Evolutionary conservation across 2,888 invertebrate species (phyloP), one percentile per base, ranked within the genome.

Genomic region (Pachycephus smyrnensis): DNA sequence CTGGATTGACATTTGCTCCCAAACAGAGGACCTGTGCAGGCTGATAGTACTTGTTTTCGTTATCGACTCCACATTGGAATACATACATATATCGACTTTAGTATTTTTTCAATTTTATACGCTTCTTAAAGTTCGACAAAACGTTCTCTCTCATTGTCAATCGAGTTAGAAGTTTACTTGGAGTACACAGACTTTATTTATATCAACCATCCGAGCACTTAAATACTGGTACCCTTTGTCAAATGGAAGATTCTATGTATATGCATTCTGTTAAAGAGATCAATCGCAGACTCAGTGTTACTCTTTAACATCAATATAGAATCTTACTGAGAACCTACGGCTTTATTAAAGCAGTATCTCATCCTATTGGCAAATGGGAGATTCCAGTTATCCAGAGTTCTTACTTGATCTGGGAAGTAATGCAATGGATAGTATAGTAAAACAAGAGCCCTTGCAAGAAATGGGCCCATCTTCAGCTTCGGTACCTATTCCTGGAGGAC

Each of bases 401-500:
- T 81, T 90, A 37, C 79, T 88, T 9, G 86, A 89, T 15, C 73
- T 85, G 12, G 86, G 83, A 77, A 81, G 80, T 76, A 87, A 81
- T 75, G 82, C 84, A 30, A 86, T 90, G 85, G 90, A 89, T 71
- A 82, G 82, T 73, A 68, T 87, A 74, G 83, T 91, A 12, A 91
- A 91, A 73, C 89, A 90, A 76, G 91, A 91, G 77, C 84, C 88
- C 0, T 77, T 75, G 4, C 84, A 85, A 77, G 91, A 90, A 55
- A 88, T 90, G 83, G 86, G 87, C 37, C 85, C 89, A n/a, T 86
- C 91, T 0, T 88, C 91, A 4, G 91, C 91, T 0, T 91, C 91
- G 0, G 91, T 91, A 23, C 91, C 91, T 9, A 91, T 91, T 68
- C 91, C 90, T 0, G 90, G 91, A 3, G 87, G 90, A n/a, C 90